Base-by-base conservation (phyloP, 2,113 vertebrate genomes). In the Ploceus nigricollis region DNA sequence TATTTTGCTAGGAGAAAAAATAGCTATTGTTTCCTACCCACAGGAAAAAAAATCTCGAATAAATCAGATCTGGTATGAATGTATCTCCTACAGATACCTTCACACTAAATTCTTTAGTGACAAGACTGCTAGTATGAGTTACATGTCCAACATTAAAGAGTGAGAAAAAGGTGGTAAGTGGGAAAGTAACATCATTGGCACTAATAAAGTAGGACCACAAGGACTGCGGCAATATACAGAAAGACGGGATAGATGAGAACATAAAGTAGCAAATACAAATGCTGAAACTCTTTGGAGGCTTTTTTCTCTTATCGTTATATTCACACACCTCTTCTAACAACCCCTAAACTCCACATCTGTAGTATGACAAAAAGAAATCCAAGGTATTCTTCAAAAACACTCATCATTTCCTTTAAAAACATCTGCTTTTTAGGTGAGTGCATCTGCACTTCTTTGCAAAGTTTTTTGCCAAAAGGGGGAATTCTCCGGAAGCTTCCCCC, bases 91-190 rank as follows among this genome's bases (percentile, higher is more conserved):
- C 22, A 85, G 73, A 68, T 69, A 68, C 23, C 45, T 48, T 37
- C 11, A 10, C 57, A 85, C 10, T 95, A 82, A 91, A 93, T 95
- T 82, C 37, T 80, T 89, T 39, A 85, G 65, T 69, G 92, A 94
- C 82, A 94, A 72, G 31, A 48, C 48, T 84, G 33, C 72, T 68
- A 48, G 37, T 56, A 68, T 82, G 60, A 94, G 37, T 91, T 89
- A 87, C 44, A 57, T 33, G 64, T 53, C 45, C 48, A 71, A 14
- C 57, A 81, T 79, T 75, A 71, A 58, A 83, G 10, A 89, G 10
- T 31, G 35, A 91, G 44, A 56, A 92, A 94, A 92, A 87, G 25
- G 10, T n/a, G 37, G 39, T 71, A 84, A 92, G 37, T 40, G n/a
- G 37, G 44, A 86, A 94, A 85, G 23, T 57, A 86, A 69, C 85